These are phyloP conservation scores for Tetrax tetrax DNA, from an alignment of 2,113 vertebrate species.

Conservation along the genomic window DNA sequence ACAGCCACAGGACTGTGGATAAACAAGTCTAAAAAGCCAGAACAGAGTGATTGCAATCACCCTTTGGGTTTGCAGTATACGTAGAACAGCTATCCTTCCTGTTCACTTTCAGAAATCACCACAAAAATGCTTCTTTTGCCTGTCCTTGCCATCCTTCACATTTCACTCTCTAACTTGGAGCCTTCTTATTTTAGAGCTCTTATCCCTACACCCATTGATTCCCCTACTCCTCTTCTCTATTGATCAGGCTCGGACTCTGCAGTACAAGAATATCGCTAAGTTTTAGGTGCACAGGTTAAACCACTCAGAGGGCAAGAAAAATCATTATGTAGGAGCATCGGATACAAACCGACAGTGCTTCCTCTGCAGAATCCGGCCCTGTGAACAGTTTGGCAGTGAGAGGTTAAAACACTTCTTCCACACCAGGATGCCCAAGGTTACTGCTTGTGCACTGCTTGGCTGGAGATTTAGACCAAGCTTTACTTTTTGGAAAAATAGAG, in stretches of 20 bases:
- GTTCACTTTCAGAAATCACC: background rate
- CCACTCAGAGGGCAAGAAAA: background rate
- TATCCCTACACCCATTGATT: background rate
- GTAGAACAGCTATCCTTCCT: background rate
- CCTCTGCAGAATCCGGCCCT: background rate
- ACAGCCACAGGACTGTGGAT: background rate
- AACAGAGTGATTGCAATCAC: background rate
- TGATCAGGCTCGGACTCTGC: background rate
- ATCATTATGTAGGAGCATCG: background rate
- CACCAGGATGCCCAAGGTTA: background rate
- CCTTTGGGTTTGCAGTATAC: background rate
- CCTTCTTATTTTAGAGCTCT: background rate
- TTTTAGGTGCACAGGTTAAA: background rate
- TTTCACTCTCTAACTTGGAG: background rate
- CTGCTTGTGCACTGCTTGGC: background rate
- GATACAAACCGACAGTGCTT: background rate
- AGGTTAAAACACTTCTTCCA: background rate
- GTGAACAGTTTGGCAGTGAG: background rate
- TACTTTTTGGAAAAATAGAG: background rate
- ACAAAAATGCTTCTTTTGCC: background rate
- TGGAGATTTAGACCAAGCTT: background rate
- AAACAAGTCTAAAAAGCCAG: constrained; percentile 18
- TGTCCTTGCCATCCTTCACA: background rate
- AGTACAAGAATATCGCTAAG: background rate
- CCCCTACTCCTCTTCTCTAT: background rate